phyloP scores from a whole-genome alignment of 2,113 vertebrate species.

The Oryzias javanicus region DNA sequence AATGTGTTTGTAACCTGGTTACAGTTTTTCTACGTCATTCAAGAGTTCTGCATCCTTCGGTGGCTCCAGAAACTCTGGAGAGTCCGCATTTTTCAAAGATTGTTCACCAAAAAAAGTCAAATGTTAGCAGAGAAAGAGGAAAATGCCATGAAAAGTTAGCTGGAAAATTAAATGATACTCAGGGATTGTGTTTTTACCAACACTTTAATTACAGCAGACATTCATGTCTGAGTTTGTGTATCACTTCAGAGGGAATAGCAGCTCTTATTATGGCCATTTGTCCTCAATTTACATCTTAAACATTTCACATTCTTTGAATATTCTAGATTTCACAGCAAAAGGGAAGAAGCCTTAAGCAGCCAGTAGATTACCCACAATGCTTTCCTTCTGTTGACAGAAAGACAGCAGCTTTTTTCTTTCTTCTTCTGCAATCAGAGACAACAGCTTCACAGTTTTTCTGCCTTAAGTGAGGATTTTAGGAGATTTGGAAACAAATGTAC shows the following conservation, averaged over 20 bases:
- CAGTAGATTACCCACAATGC: too few relatives aligned
- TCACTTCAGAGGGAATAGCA: not conserved
- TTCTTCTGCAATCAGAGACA: too few relatives aligned
- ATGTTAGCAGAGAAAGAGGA: not conserved
- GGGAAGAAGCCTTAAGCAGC: too few relatives aligned
- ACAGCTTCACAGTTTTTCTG: too few relatives aligned
- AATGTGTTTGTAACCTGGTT: slow-evolving; percentile 51
- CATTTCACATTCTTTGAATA: too few relatives aligned
- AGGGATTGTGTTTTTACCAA: slow-evolving; percentile 60
- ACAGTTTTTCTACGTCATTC: slow-evolving; percentile 53
- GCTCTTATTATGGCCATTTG: too few relatives aligned
- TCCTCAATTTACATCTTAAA: too few relatives aligned
- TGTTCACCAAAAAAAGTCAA: not conserved
- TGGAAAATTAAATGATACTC: slow-evolving; percentile 44
- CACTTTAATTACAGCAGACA: not conserved
- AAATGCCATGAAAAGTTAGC: slow-evolving; percentile 35
- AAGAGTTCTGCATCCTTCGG: not conserved
- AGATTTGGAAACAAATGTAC: too few relatives aligned
- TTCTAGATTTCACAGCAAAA: too few relatives aligned
- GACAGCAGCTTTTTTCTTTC: too few relatives aligned
- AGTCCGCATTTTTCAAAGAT: slow-evolving; percentile 2
- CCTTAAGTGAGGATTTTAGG: too few relatives aligned
- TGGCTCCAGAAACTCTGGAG: not conserved
- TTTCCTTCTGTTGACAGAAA: too few relatives aligned
- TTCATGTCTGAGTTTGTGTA: not conserved